Base-by-base conservation (phyloP, 2,797 vertebrate genomes). In the Poeciliopsis paucimaculata region DNA sequence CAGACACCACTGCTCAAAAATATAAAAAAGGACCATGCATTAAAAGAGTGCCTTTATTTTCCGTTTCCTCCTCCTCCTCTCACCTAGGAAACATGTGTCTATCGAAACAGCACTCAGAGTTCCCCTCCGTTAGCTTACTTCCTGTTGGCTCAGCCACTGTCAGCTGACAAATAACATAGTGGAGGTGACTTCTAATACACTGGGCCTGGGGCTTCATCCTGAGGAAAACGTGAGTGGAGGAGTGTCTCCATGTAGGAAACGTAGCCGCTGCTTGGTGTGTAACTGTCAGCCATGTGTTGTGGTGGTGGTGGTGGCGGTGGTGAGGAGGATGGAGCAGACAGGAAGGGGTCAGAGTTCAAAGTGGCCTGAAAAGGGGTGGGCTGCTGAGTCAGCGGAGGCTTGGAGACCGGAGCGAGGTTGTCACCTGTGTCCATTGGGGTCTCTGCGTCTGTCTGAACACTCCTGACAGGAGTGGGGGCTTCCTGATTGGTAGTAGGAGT, bases 201-300 rank as follows among this genome's bases (percentile, higher is more conserved):
- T 51, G 84, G 72, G 49, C 91, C 89, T 1, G 84, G 80, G 36
- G 51, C 88, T 5, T 90, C 88, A 51, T 88, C 96, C 92, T 82
- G 96, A 86, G 93, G 96, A 92, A 96, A 96, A 91, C 95, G 96
- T 0, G 95, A 93, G 75, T 97, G 95, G 87, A 98, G 93, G 60
- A 98, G 96, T 68, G 93, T 96, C 95, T 98, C 96, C 97, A 98
- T 95, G 87, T 97, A 97, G 90, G 97, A 95, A 55, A 97, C 84
- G 72, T 95, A 97, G 84, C 96, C 95, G 0, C 93, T 94, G 91
- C 88, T 95, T 43, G 93, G 95, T 62, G 95, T 95, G 34, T 96
- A 95, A 81, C 94, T 89, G 28, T 96, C 94, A 0, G 89, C 84
- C 76, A 85, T 80, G 77, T 95, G 95, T 51, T 82, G 91, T 0